phyloP scores from a whole-genome alignment of 2,113 vertebrate species.

The Strigops habroptila region DNA sequence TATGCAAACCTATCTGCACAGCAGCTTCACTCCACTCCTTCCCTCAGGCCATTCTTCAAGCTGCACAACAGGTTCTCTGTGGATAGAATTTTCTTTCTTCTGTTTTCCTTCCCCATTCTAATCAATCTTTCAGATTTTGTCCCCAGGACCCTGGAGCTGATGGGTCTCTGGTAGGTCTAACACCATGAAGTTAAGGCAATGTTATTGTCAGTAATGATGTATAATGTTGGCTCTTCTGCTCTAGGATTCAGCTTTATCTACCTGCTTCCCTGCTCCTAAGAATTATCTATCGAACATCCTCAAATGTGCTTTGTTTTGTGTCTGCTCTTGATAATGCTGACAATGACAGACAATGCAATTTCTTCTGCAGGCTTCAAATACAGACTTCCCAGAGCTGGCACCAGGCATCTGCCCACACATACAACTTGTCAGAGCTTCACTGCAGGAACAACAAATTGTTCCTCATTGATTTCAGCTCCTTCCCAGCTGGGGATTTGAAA shows the following conservation, averaged over 20 bases:
- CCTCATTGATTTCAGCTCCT: background rate
- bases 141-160: background rate
- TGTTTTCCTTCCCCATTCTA: background rate
- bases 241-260: background rate
- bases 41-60: background rate
- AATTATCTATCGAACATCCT: background rate
- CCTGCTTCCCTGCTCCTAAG: background rate
- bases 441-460: background rate
- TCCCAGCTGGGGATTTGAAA: background rate
- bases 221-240: background rate
- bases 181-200: background rate
- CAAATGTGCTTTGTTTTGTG: background rate
- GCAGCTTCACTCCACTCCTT: background rate
- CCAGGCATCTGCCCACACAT: background rate
- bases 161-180: background rate
- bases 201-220: background rate
- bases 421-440: background rate
- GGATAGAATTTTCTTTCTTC: background rate
- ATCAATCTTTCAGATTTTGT: background rate
- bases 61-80: background rate
- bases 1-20: fast-evolving
- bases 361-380: background rate
- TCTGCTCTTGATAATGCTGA: background rate
- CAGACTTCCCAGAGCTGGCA: background rate
- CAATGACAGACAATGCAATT: slow-evolving; percentile 17